These are phyloP conservation scores for Amblyraja radiata DNA, from an alignment of 2,797 vertebrate genomes.

Conservation along the genomic window DNA sequence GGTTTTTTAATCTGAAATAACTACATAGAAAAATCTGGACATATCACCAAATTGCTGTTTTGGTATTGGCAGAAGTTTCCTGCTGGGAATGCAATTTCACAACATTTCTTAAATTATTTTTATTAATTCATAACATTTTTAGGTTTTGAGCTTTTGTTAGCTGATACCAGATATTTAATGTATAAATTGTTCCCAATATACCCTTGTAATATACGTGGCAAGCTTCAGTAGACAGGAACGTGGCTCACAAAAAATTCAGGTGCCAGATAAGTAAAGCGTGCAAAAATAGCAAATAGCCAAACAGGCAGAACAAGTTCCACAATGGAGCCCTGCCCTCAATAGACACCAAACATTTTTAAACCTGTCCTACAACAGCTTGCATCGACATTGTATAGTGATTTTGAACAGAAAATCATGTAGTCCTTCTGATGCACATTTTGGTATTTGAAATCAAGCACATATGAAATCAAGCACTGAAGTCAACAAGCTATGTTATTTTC, in stretches of 20 bases:
- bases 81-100: neutral
- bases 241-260: neutral
- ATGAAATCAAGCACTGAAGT: neutral
- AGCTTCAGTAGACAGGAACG: neutral
- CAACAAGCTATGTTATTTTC: neutral
- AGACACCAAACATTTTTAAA: neutral
- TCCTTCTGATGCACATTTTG: neutral
- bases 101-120: neutral
- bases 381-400: neutral
- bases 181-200: neutral
- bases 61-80: neutral
- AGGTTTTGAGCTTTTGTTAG: neutral
- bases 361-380: neutral
- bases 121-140: neutral
- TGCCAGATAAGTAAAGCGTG: neutral
- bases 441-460: neutral
- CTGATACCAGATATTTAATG: neutral
- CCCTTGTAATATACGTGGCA: constrained; percentile 1
- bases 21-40: neutral
- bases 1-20: neutral
- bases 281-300: constrained; percentile 5
- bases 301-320: constrained; percentile 19
- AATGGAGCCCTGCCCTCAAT: neutral
- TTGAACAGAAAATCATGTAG: neutral
- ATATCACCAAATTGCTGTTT: neutral